Evolutionary conservation across 2,888 invertebrate species (phyloP).

Genomic region (Andrena marginata): DNA sequence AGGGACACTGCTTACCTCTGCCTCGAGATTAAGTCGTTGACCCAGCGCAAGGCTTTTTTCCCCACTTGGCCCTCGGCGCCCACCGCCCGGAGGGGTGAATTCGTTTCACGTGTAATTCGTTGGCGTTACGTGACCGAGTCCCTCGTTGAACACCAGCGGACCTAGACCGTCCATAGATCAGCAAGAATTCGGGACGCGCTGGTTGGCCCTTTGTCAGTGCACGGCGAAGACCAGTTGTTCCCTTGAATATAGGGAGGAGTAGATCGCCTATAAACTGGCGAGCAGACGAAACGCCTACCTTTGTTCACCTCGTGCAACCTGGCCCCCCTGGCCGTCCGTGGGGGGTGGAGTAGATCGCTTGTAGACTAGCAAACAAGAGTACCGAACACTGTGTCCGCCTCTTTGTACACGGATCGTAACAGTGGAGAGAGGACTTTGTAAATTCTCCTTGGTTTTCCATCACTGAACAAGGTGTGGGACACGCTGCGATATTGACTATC

Average conservation of each 20-base stretch:
- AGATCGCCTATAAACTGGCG: conserved; percentile 37
- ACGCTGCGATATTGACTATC: background rate
- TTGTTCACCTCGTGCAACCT: conserved; percentile 21
- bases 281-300: conserved; percentile 48
- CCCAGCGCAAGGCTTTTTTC: background rate
- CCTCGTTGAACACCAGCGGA: background rate
- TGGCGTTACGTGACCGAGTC: conserved; percentile 4
- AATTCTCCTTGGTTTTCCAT: conserved; percentile 17
- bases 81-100: background rate
- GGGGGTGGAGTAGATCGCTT: conserved; percentile 42
- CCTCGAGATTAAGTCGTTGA: background rate
- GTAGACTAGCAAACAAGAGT: conserved; percentile 28
- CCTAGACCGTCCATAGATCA: background rate
- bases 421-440: conserved; percentile 9
- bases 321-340: background rate
- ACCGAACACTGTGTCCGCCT: conserved; percentile 7
- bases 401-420: conserved; percentile 25
- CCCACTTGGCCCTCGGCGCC: background rate
- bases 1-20: background rate
- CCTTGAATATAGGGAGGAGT: conserved; percentile 20
- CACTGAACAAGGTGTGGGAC: conserved; percentile 3
- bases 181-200: conserved; percentile 17
- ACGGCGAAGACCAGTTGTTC: conserved; percentile 6
- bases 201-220: conserved; percentile 23
- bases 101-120: background rate